phyloP scores from a whole-genome alignment of 1,140 invertebrate species.

The Drosophila persimilis region DNA sequence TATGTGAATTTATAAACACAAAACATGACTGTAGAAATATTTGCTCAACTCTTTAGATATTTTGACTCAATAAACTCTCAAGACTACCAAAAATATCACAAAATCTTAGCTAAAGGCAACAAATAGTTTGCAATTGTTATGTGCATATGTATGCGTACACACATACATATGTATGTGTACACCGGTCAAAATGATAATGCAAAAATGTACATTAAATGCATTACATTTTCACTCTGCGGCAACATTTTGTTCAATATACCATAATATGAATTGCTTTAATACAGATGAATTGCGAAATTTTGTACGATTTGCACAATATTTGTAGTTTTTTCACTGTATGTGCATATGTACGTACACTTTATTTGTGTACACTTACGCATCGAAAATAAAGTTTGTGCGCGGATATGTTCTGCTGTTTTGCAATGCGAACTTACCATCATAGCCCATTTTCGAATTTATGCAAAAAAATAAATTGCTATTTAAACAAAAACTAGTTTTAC shows the following conservation, averaged over 20 bases:
- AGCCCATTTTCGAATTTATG: conserved; percentile 54
- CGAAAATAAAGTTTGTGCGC: neutral
- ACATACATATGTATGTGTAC: conserved; percentile 19
- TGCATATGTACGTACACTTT: conserved; percentile 19
- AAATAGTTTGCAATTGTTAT: conserved; percentile 2
- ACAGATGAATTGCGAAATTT: neutral
- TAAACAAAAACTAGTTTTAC: conserved; percentile 51
- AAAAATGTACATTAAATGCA: neutral
- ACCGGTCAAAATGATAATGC: conserved; percentile 19
- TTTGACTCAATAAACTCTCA: no score
- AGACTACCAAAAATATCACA: neutral
- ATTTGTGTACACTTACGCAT: conserved; percentile 17
- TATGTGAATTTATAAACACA: no score
- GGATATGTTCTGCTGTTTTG: neutral
- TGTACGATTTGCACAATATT: conserved; percentile 3
- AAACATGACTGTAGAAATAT: no score
- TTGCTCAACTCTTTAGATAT: no score
- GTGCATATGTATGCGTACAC: conserved; percentile 22
- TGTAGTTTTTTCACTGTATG: conserved; percentile 20
- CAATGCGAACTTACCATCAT: conserved; percentile 54
- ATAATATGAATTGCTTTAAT: neutral
- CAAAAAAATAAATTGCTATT: conserved; percentile 26
- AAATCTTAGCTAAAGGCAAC: neutral
- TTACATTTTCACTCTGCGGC: neutral
- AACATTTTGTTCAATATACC: neutral